Conservation (phyloP, 2,797 vertebrate species). For the Siniperca obscura region DNA sequence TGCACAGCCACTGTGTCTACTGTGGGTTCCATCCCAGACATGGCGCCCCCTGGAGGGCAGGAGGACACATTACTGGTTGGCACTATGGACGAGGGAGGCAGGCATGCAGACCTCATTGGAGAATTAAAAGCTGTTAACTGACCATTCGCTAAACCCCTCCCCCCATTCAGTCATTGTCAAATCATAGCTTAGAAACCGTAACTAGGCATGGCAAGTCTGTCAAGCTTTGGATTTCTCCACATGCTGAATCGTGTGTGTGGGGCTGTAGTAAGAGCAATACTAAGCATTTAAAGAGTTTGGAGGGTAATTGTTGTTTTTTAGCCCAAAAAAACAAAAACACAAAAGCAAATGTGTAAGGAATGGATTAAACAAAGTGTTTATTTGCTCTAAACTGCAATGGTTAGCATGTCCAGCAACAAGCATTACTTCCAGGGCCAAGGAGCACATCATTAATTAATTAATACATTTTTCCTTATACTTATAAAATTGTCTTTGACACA, state of each 20-base stretch:
- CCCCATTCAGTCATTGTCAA: neutral
- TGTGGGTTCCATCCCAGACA: conserved; percentile 96
- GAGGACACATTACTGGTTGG: conserved; percentile 81
- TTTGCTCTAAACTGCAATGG: neutral
- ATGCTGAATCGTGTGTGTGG: neutral
- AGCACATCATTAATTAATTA: neutral
- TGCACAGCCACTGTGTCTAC: conserved; percentile 96
- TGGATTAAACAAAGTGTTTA: neutral
- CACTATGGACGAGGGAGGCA: conserved; percentile 64
- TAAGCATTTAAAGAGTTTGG: neutral
- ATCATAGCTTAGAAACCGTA: neutral
- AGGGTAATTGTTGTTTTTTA: neutral
- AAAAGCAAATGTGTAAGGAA: neutral
- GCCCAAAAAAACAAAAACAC: neutral
- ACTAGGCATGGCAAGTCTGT: conserved; percentile 31
- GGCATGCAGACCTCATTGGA: conserved; percentile 72
- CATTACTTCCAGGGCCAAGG: neutral
- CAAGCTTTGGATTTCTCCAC: conserved; percentile 56
- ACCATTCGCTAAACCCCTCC: conserved; percentile 15
- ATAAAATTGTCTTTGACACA: neutral
- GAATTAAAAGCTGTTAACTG: conserved; percentile 36
- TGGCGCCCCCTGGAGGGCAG: conserved; percentile 98
- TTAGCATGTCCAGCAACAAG: neutral
- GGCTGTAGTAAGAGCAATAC: neutral
- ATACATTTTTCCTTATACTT: neutral